These are phyloP conservation scores for Aphidius gifuensis DNA, from an alignment of 1,140 invertebrate species.

Conservation along the genomic window DNA sequence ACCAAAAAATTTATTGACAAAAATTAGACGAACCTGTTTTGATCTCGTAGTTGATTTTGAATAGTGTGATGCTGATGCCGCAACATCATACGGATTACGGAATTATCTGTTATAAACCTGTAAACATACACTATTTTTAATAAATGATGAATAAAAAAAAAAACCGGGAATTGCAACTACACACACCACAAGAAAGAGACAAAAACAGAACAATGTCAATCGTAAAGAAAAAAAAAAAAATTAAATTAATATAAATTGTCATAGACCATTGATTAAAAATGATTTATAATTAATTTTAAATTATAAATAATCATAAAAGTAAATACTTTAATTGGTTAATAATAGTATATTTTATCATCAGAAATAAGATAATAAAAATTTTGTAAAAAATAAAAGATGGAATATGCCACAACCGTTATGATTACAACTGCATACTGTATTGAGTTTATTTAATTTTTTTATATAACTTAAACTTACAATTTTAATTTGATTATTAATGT, in stretches of 20 bases:
- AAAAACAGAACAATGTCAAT: too few relatives aligned
- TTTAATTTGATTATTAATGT: too few relatives aligned
- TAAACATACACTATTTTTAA: slow-evolving; percentile 9
- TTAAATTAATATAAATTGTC: too few relatives aligned
- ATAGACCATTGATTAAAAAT: not conserved
- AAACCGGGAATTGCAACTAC: not conserved
- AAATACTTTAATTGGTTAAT: too few relatives aligned
- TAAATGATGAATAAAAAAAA: slow-evolving; percentile 10
- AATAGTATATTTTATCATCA: too few relatives aligned
- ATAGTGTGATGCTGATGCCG: slow-evolving; percentile 44
- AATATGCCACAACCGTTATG: too few relatives aligned
- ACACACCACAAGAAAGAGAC: not conserved
- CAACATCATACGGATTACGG: slow-evolving; percentile 32
- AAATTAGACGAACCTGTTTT: slow-evolving; percentile 35
- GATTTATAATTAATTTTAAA: not conserved
- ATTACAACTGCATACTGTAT: too few relatives aligned
- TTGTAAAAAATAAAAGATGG: too few relatives aligned
- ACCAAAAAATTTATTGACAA: not conserved
- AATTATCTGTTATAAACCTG: slow-evolving; percentile 18
- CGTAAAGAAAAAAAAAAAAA: too few relatives aligned
- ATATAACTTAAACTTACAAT: too few relatives aligned
- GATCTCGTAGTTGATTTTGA: slow-evolving; percentile 43
- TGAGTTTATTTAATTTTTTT: too few relatives aligned
- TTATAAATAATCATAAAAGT: not conserved
- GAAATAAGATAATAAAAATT: too few relatives aligned